Evolutionary conservation across 2,888 invertebrate species (phyloP).

Genomic region (Volucella bombylans): DNA sequence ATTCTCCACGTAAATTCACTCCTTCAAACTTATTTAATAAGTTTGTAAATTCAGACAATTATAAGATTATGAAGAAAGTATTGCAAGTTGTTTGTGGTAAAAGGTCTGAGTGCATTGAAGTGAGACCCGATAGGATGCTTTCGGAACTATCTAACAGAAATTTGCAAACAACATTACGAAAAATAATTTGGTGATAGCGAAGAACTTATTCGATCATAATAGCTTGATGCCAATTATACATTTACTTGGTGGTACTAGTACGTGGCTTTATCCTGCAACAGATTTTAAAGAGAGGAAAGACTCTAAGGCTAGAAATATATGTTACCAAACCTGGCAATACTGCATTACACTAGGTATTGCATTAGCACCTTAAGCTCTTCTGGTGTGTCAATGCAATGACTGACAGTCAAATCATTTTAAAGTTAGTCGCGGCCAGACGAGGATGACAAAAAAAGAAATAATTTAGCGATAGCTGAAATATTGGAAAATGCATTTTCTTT

Average conservation of each 20-base stretch:
- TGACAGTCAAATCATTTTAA: no score
- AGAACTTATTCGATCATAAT: slow-evolving; percentile 12
- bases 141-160: slow-evolving; percentile 33
- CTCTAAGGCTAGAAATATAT: background rate
- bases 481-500: no score
- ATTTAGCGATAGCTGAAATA: no score
- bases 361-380: no score
- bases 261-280: slow-evolving; percentile 9
- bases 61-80: slow-evolving; percentile 9
- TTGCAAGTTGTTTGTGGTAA: slow-evolving; percentile 34
- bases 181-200: background rate
- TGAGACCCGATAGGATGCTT: slow-evolving; percentile 24
- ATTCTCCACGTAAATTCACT: slow-evolving; percentile 29
- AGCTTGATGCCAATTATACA: slow-evolving; percentile 18
- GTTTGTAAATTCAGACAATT: no score
- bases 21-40: no score
- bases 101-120: slow-evolving; percentile 23
- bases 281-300: no score
- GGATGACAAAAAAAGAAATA: no score
- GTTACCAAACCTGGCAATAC: no score
- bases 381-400: no score
- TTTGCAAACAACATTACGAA: slow-evolving; percentile 17
- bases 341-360: no score
- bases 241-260: slow-evolving; percentile 25
- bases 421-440: no score